Percentiles rank a stretch among this genome's conserved stretches.
Conservation (phyloP, 53 echinoderm and acorn worm species). For the Henricia sp. region DNA sequence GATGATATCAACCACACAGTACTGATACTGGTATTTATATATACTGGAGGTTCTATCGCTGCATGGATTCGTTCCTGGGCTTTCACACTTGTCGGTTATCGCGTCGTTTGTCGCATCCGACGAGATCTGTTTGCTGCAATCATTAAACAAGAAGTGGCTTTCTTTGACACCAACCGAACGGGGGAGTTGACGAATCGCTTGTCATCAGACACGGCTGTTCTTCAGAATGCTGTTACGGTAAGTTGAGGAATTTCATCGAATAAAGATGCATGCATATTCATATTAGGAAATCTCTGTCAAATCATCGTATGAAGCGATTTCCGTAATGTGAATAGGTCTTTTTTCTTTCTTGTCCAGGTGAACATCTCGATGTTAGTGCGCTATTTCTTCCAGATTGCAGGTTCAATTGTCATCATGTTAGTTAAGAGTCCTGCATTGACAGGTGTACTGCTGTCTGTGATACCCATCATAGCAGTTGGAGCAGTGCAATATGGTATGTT, state of each 20-base stretch:
- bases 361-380: slow-evolving; percentile 95
- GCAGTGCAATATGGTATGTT: slow-evolving; percentile 95
- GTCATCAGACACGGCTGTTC: slow-evolving; percentile 92
- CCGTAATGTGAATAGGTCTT: not conserved
- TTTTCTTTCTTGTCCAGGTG: slow-evolving; percentile 63
- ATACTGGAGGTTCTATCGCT: slow-evolving; percentile 71
- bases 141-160: slow-evolving; percentile 90
- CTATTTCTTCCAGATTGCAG: slow-evolving; percentile 88
- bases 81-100: slow-evolving; percentile 92
- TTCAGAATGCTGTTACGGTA: slow-evolving; percentile 98
- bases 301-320: not conserved
- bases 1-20: slow-evolving; percentile 70
- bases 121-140: slow-evolving; percentile 78
- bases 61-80: slow-evolving; percentile 84
- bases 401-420: slow-evolving; percentile 93
- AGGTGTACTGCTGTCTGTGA: slow-evolving; percentile 86
- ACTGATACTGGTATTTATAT: slow-evolving; percentile 74
- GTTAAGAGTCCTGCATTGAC: slow-evolving; percentile 85
- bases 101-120: slow-evolving; percentile 88
- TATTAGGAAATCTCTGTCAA: not conserved
- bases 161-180: slow-evolving; percentile 90
- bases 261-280: not conserved
- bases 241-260: not conserved
- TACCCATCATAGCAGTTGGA: slow-evolving; percentile 91
- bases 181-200: slow-evolving; percentile 93